Evolutionary conservation across 2,888 invertebrate genomes (phyloP).

Genomic region (Callinectes sapidus): DNA sequence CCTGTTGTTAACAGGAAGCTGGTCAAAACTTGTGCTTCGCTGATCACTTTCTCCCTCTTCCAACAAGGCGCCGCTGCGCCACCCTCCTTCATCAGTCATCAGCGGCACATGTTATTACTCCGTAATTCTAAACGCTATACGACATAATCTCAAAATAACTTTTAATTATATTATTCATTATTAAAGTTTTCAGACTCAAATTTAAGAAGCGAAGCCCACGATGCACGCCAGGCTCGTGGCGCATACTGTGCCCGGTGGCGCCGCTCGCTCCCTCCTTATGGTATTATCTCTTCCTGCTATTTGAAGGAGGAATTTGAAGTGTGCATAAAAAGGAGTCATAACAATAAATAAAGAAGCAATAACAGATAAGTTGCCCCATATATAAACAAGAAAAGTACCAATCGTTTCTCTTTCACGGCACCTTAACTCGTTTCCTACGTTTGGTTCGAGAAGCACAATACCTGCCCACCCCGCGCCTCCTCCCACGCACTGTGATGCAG

Average conservation of each 20-base stretch:
- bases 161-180: neutral
- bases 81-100: constrained; percentile 12
- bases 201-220: neutral
- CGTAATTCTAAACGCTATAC: neutral
- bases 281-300: constrained; percentile 17
- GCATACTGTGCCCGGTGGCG: neutral
- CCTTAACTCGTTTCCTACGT: neutral
- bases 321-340: constrained; percentile 2
- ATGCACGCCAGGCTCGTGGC: neutral
- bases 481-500: constrained; percentile 26
- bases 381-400: neutral
- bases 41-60: constrained; percentile 9
- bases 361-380: constrained; percentile 17
- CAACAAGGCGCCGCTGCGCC: constrained; percentile 6
- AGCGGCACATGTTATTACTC: neutral
- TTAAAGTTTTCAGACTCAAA: neutral
- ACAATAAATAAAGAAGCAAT: constrained; percentile 28
- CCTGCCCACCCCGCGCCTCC: constrained; percentile 15
- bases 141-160: neutral
- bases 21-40: constrained; percentile 24
- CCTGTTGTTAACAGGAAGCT: constrained; percentile 31
- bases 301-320: neutral
- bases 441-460: neutral
- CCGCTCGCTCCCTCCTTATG: neutral
- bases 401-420: constrained; percentile 10